These are phyloP conservation scores for Percina caprodes DNA, from an alignment of 2,113 vertebrate genomes.

Conservation along the genomic window DNA sequence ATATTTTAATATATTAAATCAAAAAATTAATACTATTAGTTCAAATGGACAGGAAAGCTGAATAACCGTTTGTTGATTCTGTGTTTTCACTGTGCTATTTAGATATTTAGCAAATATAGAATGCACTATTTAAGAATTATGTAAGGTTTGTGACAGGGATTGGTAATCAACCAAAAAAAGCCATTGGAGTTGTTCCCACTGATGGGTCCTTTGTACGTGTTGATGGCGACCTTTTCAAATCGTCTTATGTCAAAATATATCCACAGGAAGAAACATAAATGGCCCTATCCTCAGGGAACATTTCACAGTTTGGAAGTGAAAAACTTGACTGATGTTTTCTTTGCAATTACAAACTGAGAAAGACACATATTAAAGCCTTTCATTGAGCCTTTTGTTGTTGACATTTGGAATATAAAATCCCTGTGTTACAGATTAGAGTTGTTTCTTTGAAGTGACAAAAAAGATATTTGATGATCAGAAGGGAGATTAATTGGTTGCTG, in stretches of 20 bases:
- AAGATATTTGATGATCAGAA: slow-evolving; percentile 52
- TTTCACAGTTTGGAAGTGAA: slow-evolving; percentile 16
- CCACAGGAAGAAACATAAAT: slow-evolving; percentile 6
- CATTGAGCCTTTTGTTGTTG: slow-evolving; percentile 56
- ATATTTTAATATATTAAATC: too few species aligned
- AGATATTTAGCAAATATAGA: too few species aligned
- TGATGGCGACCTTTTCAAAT: slow-evolving; percentile 37
- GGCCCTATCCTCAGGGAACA: slow-evolving; percentile 30
- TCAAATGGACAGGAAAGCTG: too few species aligned
- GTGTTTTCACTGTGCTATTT: too few species aligned
- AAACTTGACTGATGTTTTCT: slow-evolving; percentile 45
- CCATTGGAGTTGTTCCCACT: neutral
- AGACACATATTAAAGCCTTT: slow-evolving; percentile 56
- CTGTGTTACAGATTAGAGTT: slow-evolving; percentile 46
- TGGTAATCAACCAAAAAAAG: too few species aligned
- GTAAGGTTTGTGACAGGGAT: neutral
- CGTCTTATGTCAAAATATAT: slow-evolving; percentile 20
- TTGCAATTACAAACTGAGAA: slow-evolving; percentile 44
- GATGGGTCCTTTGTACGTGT: neutral
- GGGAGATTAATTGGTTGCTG: slow-evolving; percentile 68
- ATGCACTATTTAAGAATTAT: neutral
- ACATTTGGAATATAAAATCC: slow-evolving; percentile 61
- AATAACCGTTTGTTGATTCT: too few species aligned
- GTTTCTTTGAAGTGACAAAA: slow-evolving; percentile 59
- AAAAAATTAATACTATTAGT: neutral